Conservation (phyloP, 1,140 invertebrate species). For the Samia ricini region DNA sequence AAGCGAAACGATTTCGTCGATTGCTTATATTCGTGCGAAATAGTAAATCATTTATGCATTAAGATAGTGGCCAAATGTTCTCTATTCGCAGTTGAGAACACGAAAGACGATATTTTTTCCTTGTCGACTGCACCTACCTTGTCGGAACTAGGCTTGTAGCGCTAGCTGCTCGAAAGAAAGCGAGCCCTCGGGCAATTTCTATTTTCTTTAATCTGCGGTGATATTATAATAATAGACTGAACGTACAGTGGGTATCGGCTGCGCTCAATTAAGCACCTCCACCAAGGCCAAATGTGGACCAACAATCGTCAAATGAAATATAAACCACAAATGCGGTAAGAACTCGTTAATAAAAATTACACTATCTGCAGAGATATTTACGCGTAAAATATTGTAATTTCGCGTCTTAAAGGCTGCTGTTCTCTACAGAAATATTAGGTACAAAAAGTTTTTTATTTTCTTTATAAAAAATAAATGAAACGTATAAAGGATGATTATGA, state of each 20-base stretch:
- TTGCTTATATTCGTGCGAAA: neutral
- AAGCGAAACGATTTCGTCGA: neutral
- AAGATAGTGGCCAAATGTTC: conserved; percentile 3
- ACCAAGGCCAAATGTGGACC: conserved; percentile 37
- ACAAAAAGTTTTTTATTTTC: too few species aligned
- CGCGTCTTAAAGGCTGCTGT: too few species aligned
- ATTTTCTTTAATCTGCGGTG: conserved; percentile 62
- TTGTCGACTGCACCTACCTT: conserved; percentile 34
- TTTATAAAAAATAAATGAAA: too few species aligned
- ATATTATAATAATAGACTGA: conserved; percentile 57
- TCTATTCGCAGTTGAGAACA: conserved; percentile 2
- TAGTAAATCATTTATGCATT: conserved; percentile 6
- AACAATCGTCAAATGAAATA: conserved; percentile 31
- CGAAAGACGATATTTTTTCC: conserved; percentile 8
- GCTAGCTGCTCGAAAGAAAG: conserved; percentile 47
- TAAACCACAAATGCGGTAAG: conserved; percentile 26
- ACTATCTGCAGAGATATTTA: neutral
- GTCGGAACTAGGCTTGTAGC: conserved; percentile 39
- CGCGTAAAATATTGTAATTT: neutral
- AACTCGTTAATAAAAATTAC: neutral
- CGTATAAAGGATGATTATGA: too few species aligned
- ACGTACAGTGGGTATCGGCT: conserved; percentile 34
- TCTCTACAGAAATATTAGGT: too few species aligned
- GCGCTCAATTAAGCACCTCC: conserved; percentile 46
- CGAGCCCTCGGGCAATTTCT: conserved; percentile 59